phyloP scores from a whole-genome alignment of 2,113 vertebrate genomes.

The Saguinus midas region DNA sequence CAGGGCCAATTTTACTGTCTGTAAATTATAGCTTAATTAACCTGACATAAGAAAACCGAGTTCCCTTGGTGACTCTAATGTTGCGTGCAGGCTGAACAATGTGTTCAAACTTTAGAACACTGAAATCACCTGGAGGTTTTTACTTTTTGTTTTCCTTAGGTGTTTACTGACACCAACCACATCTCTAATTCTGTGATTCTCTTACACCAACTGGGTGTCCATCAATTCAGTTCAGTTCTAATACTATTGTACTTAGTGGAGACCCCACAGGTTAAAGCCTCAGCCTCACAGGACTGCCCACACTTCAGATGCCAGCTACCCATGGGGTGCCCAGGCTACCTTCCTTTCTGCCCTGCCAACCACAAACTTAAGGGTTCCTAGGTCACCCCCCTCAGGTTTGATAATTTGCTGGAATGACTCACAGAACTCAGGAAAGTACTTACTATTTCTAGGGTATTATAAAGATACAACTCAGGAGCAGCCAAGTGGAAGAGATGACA shows the following conservation, averaged over 20 bases:
- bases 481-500: not conserved
- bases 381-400: not conserved
- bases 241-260: not conserved
- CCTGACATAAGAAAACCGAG: not conserved
- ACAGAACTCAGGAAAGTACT: not conserved
- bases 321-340: not conserved
- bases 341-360: not conserved
- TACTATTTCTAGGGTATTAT: not conserved
- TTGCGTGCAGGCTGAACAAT: not conserved
- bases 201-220: not conserved
- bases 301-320: not conserved
- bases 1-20: not conserved
- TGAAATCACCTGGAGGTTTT: not conserved
- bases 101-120: not conserved
- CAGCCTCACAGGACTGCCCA: not conserved
- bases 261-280: not conserved
- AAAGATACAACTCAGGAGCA: not conserved
- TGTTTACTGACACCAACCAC: not conserved
- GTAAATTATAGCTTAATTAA: not conserved
- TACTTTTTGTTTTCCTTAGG: not conserved
- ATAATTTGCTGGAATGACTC: not conserved
- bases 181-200: not conserved
- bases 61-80: not conserved
- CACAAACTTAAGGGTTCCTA: not conserved
- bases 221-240: not conserved